A percentile compares a stretch with the other conserved stretches of the same genome.
Evolutionary conservation across 2,888 invertebrate species (phyloP).

Genomic region (Diadegma fenestrale): DNA sequence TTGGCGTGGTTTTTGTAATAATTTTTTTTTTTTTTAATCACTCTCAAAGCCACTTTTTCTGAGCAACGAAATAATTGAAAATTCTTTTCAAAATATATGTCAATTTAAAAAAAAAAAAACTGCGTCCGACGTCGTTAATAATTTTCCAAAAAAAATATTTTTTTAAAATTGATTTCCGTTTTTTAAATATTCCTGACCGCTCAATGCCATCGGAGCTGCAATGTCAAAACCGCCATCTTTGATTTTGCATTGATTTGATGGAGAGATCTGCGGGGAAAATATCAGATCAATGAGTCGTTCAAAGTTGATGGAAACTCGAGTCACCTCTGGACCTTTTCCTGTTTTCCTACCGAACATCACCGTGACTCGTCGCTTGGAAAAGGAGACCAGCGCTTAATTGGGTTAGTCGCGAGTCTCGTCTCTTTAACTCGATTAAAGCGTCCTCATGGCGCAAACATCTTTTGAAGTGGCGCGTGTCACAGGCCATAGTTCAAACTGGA

Average conservation of each 20-base stretch:
- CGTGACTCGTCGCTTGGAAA: conserved; percentile 48
- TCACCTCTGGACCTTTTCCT: conserved; percentile 36
- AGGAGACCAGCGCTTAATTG: conserved; percentile 70
- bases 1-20: too few species aligned
- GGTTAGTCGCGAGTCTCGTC: conserved; percentile 77
- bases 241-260: background rate
- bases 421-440: conserved; percentile 81
- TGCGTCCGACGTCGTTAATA: too few species aligned
- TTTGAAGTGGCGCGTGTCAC: conserved; percentile 76
- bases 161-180: background rate
- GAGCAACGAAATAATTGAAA: too few species aligned
- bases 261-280: background rate
- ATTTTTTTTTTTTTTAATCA: too few species aligned
- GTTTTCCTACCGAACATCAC: conserved; percentile 23
- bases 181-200: background rate
- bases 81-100: too few species aligned
- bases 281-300: background rate
- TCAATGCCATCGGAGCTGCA: background rate
- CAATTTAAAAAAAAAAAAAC: too few species aligned
- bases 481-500: conserved; percentile 75
- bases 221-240: background rate
- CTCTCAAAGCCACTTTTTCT: too few species aligned
- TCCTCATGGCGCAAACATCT: conserved; percentile 79
- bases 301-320: conserved; percentile 29
- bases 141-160: background rate